Base-by-base conservation (phyloP, 2,888 invertebrate species). In the Megaustenia siamemsis region DNA sequence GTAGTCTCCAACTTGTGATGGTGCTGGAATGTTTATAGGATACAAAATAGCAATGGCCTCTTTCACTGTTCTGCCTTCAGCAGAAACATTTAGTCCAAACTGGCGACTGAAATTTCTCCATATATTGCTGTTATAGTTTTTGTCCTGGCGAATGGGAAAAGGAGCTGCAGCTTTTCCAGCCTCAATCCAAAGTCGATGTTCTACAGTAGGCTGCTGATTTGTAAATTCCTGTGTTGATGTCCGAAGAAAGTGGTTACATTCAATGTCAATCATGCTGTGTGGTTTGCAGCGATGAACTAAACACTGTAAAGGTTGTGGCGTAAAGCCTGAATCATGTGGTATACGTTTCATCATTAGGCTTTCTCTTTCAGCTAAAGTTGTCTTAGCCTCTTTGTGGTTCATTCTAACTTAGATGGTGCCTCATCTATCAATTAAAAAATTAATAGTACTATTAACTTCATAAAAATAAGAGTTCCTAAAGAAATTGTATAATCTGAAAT, bases 21-120 rank as follows among this genome's bases (percentile, higher is more conserved):
- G 93, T 28, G 92, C 85, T 28, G 94, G 93, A 69, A 94, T 92
- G 84, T 93, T 93, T 10, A 94, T 79, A 0, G 94, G 94, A 86
- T 94, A 93, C 91, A 93, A 91, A 4, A 92, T 86, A 6, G 93
- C 93, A 63, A 93, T 91, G 21, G 93, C 90, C 77, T 93, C 93
- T 43, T 90, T 90, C 28, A 93, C 90, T 84, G 91, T 92, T 43
- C 91, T 87, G 6, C 91, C 93, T 18, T 91, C 91, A 18, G 91
- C 89, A 56, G 88, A 89, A 6, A 89, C 88, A 76, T 89, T 86
- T 84, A 93, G 90, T 32, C 93, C 93, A 88, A 90, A 93, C 35
- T 92, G 89, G 71, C 90, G 89, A 60, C 92, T 86, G 85, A 93
- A 93, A 86, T 94, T 93, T 71, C 94, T 87, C 94, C 94, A 94